Evolutionary conservation across 1,140 invertebrate genomes (phyloP).

Genomic region (Dinoponera quadriceps): DNA sequence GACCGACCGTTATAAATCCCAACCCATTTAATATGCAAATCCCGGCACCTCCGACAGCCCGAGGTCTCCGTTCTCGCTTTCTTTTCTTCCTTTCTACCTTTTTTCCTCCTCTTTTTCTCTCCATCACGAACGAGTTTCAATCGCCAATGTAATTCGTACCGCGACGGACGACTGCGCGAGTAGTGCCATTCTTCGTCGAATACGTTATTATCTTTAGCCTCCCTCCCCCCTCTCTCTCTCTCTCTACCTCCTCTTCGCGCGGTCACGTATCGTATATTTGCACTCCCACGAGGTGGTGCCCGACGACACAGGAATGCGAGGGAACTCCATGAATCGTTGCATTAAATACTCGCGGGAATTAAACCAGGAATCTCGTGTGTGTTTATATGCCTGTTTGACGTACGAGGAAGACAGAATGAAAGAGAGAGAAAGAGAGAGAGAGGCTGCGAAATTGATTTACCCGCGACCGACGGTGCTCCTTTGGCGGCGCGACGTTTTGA

Average conservation of each 20-base stretch:
- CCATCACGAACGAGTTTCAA: conserved; percentile 79
- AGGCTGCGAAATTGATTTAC: no score
- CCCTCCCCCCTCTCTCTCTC: conserved; percentile 17
- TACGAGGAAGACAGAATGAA: background rate
- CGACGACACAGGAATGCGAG: conserved; percentile 3
- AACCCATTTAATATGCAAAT: conserved; percentile 86
- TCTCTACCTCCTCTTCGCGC: background rate
- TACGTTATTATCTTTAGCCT: conserved; percentile 71
- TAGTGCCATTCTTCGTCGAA: conserved; percentile 69
- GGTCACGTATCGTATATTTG: conserved; percentile 39
- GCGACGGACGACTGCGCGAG: conserved; percentile 50
- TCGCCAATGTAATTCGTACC: conserved; percentile 78
- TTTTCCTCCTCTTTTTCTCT: conserved; percentile 62
- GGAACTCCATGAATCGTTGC: background rate
- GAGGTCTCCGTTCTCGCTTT: conserved; percentile 46
- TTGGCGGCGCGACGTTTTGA: no score
- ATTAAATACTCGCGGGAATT: conserved; percentile 18
- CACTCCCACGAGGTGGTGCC: conserved; percentile 46
- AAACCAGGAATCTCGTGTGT: background rate
- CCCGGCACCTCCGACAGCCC: conserved; percentile 67
- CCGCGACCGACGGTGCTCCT: no score
- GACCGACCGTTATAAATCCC: conserved; percentile 84
- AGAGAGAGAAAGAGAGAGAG: no score
- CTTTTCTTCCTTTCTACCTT: conserved; percentile 64
- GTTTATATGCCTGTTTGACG: background rate